Evolutionary conservation across 30 jellyfish, hydroid and myxozoan species (phyloP).

Genomic region (Catostylus mosaicus): DNA sequence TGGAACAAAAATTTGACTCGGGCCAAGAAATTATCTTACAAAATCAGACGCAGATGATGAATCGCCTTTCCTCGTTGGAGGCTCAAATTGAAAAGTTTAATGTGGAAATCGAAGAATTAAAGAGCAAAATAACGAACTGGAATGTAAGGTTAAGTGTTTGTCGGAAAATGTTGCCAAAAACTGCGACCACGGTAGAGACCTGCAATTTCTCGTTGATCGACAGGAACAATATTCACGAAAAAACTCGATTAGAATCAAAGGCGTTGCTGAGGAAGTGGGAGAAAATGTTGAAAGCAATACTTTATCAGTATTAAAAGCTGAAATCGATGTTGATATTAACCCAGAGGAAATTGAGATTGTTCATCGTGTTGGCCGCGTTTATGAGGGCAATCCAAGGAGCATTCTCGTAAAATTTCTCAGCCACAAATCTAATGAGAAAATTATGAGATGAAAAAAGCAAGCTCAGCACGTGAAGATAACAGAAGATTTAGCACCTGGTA

Average conservation of each 20-base stretch:
- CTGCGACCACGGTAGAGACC: slow-evolving; percentile 5
- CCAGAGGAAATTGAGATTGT: slow-evolving; percentile 13
- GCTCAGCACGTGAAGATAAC: not conserved
- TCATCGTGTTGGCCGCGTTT: slow-evolving; percentile 18
- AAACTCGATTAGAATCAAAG: not conserved
- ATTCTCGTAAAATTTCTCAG: slow-evolving; percentile 22
- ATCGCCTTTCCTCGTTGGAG: not conserved
- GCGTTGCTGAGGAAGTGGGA: slow-evolving; percentile 1
- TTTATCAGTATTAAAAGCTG: not conserved
- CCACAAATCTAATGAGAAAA: slow-evolving; percentile 28
- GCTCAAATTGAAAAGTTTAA: not conserved
- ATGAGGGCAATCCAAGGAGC: slow-evolving; percentile 17
- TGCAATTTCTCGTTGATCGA: slow-evolving; percentile 9
- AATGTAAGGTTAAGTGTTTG: not conserved
- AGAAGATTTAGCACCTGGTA: slow-evolving; percentile 37
- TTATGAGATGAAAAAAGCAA: slow-evolving; percentile 6
- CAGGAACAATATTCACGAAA: slow-evolving; percentile 32
- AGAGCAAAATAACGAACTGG: not conserved
- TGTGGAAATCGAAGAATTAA: not conserved
- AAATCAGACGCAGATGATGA: not conserved
- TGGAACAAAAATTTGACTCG: not conserved
- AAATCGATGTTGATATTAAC: slow-evolving; percentile 4
- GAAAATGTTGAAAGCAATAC: not conserved
- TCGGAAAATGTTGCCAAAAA: not conserved
- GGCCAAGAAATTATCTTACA: slow-evolving; percentile 3